These are phyloP conservation scores for Dicyema japonicum DNA, from an alignment of 1,140 invertebrate genomes.

Conservation along the genomic window DNA sequence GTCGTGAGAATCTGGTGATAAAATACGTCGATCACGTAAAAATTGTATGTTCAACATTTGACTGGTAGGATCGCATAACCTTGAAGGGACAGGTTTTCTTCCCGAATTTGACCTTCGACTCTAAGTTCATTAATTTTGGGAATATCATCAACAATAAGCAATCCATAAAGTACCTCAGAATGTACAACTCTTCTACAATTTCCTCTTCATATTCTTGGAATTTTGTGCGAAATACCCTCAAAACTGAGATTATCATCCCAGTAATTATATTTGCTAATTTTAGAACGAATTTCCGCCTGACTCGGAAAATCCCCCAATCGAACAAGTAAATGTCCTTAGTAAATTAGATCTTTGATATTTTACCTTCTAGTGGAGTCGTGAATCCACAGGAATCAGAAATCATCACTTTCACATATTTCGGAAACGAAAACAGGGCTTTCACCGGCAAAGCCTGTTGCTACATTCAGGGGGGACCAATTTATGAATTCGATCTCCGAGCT, in stretches of 20 bases:
- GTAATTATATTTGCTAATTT: too few relatives aligned
- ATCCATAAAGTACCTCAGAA: slow-evolving; percentile 16
- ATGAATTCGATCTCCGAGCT: slow-evolving; percentile 10
- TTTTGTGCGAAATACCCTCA: slow-evolving; percentile 6
- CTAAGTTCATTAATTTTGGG: slow-evolving; percentile 14
- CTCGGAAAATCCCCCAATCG: background rate
- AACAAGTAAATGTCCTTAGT: slow-evolving; percentile 2
- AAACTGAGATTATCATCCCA: background rate
- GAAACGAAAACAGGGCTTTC: slow-evolving; percentile 15
- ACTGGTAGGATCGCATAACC: slow-evolving; percentile 12
- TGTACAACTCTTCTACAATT: slow-evolving; percentile 19
- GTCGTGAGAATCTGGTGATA: slow-evolving; percentile 13
- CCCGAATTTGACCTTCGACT: slow-evolving; percentile 18
- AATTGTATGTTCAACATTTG: slow-evolving; percentile 8
- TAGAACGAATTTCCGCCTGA: too few relatives aligned
- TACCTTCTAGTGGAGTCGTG: slow-evolving; percentile 15
- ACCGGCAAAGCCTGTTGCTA: slow-evolving; percentile 16
- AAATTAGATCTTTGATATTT: slow-evolving; percentile 17
- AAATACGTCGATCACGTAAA: slow-evolving; percentile 17
- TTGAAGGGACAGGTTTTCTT: slow-evolving; percentile 18
- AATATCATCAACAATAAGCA: slow-evolving; percentile 20
- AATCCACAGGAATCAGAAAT: slow-evolving; percentile 18
- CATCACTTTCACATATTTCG: slow-evolving; percentile 18
- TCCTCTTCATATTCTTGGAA: slow-evolving; percentile 13
- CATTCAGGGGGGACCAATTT: slow-evolving; percentile 16